Conservation (phyloP, 2,888 invertebrate species). For the Malacosoma neustria region DNA sequence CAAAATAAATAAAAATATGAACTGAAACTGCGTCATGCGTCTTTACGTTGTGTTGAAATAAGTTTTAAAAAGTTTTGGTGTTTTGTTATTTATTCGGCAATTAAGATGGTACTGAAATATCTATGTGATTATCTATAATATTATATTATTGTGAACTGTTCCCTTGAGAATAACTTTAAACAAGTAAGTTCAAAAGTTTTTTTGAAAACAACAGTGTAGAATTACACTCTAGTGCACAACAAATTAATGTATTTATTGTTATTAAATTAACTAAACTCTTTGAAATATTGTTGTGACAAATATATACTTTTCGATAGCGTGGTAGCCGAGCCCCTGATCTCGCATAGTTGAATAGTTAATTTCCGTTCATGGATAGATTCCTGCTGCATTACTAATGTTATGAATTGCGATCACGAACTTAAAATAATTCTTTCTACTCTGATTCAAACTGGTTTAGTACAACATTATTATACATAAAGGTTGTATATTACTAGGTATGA, state of each 20-base stretch:
- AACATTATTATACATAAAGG: not conserved
- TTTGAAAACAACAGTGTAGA: not conserved
- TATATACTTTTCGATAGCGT: constrained; percentile 9
- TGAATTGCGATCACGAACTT: constrained; percentile 1
- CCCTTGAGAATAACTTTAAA: too few species aligned
- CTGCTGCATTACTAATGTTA: constrained; percentile 7
- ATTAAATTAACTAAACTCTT: too few species aligned
- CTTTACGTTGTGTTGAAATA: too few species aligned
- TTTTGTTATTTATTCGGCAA: too few species aligned
- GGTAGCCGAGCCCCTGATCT: constrained; percentile 4
- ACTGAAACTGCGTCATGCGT: too few species aligned
- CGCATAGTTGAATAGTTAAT: constrained; percentile 21
- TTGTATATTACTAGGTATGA: not conserved
- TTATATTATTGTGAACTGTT: too few species aligned
- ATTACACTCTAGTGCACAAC: not conserved
- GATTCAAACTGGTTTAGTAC: not conserved
- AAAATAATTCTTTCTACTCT: not conserved
- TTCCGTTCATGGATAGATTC: constrained; percentile 19
- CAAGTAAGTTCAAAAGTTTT: constrained; percentile 5
- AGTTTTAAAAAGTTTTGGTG: too few species aligned
- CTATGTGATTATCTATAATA: too few species aligned
- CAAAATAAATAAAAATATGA: too few species aligned
- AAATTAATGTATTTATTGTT: not conserved
- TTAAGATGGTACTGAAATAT: too few species aligned
- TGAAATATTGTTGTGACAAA: not conserved